Percentiles rank a stretch among this genome's conserved stretches.
Conservation (phyloP, 1,140 invertebrate genomes). For the Eupristina koningsbergeri region DNA sequence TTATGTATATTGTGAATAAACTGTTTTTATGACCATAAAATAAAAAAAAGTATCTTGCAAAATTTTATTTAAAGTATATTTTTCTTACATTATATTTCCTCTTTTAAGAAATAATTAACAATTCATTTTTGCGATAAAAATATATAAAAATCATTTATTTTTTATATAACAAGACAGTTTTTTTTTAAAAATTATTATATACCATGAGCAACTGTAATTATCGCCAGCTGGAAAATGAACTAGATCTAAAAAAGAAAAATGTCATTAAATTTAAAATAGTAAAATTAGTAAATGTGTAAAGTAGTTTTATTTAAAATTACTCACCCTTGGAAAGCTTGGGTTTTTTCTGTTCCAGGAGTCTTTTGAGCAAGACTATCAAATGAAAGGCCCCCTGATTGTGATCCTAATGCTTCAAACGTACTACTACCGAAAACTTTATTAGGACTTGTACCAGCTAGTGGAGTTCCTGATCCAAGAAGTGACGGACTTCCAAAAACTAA, state of each 20-base stretch:
- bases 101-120: slow-evolving; percentile 36
- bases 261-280: neutral
- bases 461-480: slow-evolving; percentile 57
- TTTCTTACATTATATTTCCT: neutral
- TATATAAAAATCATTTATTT: slow-evolving; percentile 34
- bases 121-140: slow-evolving; percentile 31
- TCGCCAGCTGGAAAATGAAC: slow-evolving; percentile 69
- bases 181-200: slow-evolving; percentile 29
- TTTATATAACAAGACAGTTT: neutral
- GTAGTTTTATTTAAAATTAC: slow-evolving; percentile 16
- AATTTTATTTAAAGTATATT: neutral
- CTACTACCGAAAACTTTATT: slow-evolving; percentile 65
- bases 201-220: slow-evolving; percentile 42
- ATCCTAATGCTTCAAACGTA: slow-evolving; percentile 67
- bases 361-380: slow-evolving; percentile 68
- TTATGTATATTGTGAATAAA: slow-evolving; percentile 47
- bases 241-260: slow-evolving; percentile 62
- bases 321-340: slow-evolving; percentile 65
- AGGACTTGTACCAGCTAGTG: slow-evolving; percentile 54
- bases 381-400: slow-evolving; percentile 64
- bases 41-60: no score
- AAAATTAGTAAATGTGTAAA: neutral
- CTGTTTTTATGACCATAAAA: slow-evolving; percentile 9
- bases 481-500: slow-evolving; percentile 65
- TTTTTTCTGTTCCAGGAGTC: slow-evolving; percentile 59